phyloP scores from a whole-genome alignment of 2,113 vertebrate species.

The Acanthisitta chloris region DNA sequence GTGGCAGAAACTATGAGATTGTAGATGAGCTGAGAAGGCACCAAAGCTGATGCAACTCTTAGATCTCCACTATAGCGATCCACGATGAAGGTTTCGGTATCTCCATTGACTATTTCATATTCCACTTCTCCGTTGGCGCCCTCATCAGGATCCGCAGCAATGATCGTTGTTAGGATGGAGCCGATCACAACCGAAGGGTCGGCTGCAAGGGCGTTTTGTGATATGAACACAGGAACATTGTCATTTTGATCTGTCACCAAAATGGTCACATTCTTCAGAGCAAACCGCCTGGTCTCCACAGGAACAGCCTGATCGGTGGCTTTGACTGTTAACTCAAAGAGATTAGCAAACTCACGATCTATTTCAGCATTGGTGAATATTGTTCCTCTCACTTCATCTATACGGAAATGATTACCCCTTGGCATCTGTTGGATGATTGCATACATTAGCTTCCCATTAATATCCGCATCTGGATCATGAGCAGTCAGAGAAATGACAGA shows the following conservation, averaged over 20 bases:
- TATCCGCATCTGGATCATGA: slow-evolving; percentile 92
- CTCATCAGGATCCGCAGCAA: slow-evolving; percentile 93
- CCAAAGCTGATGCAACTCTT: slow-evolving; percentile 85
- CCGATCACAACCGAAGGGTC: slow-evolving; percentile 90
- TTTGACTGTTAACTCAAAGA: slow-evolving; percentile 93
- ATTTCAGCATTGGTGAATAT: slow-evolving; percentile 88
- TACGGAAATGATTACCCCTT: slow-evolving; percentile 88
- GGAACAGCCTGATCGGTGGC: slow-evolving; percentile 92
- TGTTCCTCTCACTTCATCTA: slow-evolving; percentile 83
- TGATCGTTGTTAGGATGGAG: slow-evolving; percentile 88
- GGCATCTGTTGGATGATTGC: slow-evolving; percentile 90
- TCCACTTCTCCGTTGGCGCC: slow-evolving; percentile 94
- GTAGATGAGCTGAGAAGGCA: slow-evolving; percentile 88
- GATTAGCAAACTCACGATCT: slow-evolving; percentile 92
- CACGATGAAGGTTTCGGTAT: slow-evolving; percentile 91
- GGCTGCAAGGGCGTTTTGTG: slow-evolving; percentile 89
- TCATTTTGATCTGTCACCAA: slow-evolving; percentile 95
- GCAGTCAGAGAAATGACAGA: slow-evolving; percentile 89
- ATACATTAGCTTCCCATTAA: slow-evolving; percentile 90
- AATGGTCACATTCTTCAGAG: slow-evolving; percentile 94
- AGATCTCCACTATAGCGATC: slow-evolving; percentile 94
- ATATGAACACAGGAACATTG: slow-evolving; percentile 89
- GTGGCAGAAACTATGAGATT: slow-evolving; percentile 90
- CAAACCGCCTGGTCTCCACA: slow-evolving; percentile 85
- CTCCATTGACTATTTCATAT: slow-evolving; percentile 90